These are phyloP conservation scores for Tetrapedia diversipes DNA, from an alignment of 2,888 invertebrate genomes.

Conservation along the genomic window DNA sequence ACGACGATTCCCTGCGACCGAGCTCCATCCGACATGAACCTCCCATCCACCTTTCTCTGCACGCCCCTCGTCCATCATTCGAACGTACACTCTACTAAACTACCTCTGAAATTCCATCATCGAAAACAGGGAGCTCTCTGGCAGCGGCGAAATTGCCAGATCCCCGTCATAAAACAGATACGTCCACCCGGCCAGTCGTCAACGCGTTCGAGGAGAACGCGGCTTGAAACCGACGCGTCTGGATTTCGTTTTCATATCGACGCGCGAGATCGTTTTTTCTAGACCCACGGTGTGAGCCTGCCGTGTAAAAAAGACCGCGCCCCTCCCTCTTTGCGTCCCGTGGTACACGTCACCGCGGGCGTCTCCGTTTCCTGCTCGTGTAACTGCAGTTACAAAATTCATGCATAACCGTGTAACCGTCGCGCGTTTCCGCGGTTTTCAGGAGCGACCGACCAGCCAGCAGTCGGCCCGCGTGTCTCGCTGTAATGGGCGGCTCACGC, in stretches of 20 bases:
- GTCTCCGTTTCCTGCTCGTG: neutral
- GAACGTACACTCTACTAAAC: slow-evolving; percentile 1
- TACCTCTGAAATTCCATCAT: slow-evolving; percentile 26
- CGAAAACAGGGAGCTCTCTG: slow-evolving; percentile 25
- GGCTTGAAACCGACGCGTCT: slow-evolving; percentile 37
- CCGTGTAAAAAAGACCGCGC: slow-evolving; percentile 1
- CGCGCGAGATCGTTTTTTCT: slow-evolving; percentile 43
- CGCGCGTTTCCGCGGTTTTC: slow-evolving; percentile 51
- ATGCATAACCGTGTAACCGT: slow-evolving; percentile 21
- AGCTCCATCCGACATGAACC: slow-evolving; percentile 3
- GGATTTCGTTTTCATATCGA: slow-evolving; percentile 45
- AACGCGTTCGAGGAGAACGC: neutral
- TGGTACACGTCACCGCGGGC: neutral
- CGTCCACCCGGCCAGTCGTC: neutral
- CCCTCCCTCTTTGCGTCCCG: neutral
- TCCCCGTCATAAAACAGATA: slow-evolving; percentile 44
- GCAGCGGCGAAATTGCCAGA: slow-evolving; percentile 31
- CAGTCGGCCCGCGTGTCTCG: neutral
- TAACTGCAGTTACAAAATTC: slow-evolving; percentile 28
- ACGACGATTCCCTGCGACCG: slow-evolving; percentile 33
- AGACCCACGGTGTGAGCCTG: slow-evolving; percentile 7
- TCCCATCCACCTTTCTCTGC: neutral
- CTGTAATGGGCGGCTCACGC: slow-evolving; percentile 29
- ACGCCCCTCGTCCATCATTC: neutral
- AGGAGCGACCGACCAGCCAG: slow-evolving; percentile 7